Conservation (phyloP, 1,140 invertebrate species). For the Thaumetopoea pityocampa region DNA sequence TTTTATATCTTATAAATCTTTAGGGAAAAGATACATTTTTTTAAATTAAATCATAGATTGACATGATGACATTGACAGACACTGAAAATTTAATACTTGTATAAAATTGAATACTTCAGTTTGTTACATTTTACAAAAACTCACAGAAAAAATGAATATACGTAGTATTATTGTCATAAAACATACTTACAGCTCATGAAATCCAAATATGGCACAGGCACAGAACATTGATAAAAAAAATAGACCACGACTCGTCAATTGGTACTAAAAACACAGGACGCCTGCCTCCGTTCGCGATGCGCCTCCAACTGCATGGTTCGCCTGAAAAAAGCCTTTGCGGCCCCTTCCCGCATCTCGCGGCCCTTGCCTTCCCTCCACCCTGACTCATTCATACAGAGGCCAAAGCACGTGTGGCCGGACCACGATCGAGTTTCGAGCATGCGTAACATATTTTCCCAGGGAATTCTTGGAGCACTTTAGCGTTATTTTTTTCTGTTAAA, state of each 20-base stretch:
- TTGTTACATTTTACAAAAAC: no score
- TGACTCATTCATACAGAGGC: constrained; percentile 58
- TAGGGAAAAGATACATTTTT: no score
- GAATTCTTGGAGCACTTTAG: constrained; percentile 20
- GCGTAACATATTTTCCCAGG: constrained; percentile 58
- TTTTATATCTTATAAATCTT: no score
- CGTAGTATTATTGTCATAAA: no score
- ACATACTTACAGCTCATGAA: no score
- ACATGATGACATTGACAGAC: no score
- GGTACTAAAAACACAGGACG: constrained; percentile 35
- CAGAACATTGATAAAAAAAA: no score
- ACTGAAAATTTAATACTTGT: no score
- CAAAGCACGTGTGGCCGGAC: constrained; percentile 63
- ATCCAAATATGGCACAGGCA: no score
- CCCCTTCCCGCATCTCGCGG: constrained; percentile 26
- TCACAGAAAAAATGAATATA: no score
- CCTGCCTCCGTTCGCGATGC: constrained; percentile 39
- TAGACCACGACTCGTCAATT: not conserved
- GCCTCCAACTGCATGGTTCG: constrained; percentile 49
- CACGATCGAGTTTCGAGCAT: constrained; percentile 49
- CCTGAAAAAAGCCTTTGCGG: constrained; percentile 67
- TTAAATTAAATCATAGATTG: no score
- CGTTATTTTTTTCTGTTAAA: constrained; percentile 14
- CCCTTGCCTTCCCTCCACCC: constrained; percentile 34
- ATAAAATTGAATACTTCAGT: no score